Evolutionary conservation across 2,797 vertebrate genomes (phyloP).

Genomic region (Gallirallus australis): DNA sequence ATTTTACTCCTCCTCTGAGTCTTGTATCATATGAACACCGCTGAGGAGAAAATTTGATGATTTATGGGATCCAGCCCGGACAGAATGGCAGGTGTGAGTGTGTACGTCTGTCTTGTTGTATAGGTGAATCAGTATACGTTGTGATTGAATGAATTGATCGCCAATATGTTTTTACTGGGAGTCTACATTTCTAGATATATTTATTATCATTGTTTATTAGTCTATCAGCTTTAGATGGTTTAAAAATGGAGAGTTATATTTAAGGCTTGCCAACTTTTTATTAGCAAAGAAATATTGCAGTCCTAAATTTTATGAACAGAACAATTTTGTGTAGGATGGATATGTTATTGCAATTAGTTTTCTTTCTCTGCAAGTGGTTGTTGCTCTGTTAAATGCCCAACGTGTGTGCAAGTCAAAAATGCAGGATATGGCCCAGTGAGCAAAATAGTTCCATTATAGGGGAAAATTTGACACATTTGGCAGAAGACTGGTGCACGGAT

Average conservation of each 20-base stretch:
- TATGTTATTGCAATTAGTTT: slow-evolving; percentile 60
- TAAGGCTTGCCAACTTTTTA: slow-evolving; percentile 2
- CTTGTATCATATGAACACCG: background rate
- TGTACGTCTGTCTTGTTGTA: background rate
- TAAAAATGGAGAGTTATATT: background rate
- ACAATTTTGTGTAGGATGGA: background rate
- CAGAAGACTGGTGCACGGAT: slow-evolving; percentile 16
- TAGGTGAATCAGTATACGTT: background rate
- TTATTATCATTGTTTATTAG: background rate
- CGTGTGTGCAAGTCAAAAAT: slow-evolving; percentile 16
- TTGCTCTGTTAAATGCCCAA: slow-evolving; percentile 50
- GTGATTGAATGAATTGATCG: background rate
- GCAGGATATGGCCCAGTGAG: slow-evolving; percentile 41
- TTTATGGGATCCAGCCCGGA: background rate
- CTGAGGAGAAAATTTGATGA: background rate
- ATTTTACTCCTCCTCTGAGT: background rate
- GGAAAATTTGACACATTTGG: slow-evolving; percentile 62
- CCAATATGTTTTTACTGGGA: background rate
- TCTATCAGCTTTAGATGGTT: background rate
- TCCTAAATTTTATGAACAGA: slow-evolving; percentile 2
- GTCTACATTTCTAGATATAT: background rate
- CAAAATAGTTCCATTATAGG: slow-evolving; percentile 40
- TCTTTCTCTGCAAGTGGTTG: slow-evolving; percentile 24
- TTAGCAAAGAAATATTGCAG: background rate
- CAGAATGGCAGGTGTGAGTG: background rate